Evolutionary conservation across 2,797 vertebrate species (phyloP), one percentile per base, ranked within the genome.

Genomic region (Hypotaenidia philippensis): DNA sequence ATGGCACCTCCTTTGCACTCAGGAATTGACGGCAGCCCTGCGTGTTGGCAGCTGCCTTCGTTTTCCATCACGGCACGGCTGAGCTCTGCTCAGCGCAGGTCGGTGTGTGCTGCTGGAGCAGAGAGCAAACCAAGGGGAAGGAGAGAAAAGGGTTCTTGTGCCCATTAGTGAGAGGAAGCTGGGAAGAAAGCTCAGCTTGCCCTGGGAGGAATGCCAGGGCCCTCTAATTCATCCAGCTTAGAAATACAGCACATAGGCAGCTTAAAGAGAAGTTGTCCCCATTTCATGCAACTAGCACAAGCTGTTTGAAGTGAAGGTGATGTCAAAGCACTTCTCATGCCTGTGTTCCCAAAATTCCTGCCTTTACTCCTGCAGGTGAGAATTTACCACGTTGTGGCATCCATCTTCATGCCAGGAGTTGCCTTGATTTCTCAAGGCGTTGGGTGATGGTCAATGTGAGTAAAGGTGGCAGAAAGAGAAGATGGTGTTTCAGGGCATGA

Each of bases 1-100:
- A 92, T 94, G 89, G 76, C 95, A 94, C 87, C 85, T 95, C 93
- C 59, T 59, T 76, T 90, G 85, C 44, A 13, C 84, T 78, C 34
- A 2, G 60, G 84, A 61, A 20, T 26, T 81, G 79, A 81, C 0
- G 22, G 85, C 87, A 88, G 65, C 83, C 50, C 70, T 14, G 50
- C 2, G 4, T 88, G 90, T 69, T 96, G 91, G 91, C 93, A 97
- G 72, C 87, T 90, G 74, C 88, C 77, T 81, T 72, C 0, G 0
- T 92, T 86, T 88, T 83, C 92, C 63, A 26, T 50, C 76, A 32
- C 3, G 0, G 82, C 34, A 50, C 21, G 78, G 87, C 89, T 75
- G 64, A 92, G 72, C 72, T 41, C 1, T 2, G 89, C 90, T 88
- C 76, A 9, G 21, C 8, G 0, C 0, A 1, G 59, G 27, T 29